Base-by-base conservation (phyloP, 2,797 vertebrate species). In the Mallotus villosus region DNA sequence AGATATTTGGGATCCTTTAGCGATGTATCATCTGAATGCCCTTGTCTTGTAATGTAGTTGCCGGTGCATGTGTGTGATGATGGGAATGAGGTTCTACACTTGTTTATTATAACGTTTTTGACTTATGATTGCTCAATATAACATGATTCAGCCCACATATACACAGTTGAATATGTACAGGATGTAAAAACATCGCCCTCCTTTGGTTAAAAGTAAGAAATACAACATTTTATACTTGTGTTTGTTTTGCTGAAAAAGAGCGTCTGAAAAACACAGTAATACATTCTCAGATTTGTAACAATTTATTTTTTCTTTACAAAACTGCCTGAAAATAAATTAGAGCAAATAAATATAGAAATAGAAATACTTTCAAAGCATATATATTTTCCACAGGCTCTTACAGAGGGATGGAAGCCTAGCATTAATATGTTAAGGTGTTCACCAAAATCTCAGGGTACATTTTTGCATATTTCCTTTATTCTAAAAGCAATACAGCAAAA, bases 321-420 rank as follows among this genome's bases (percentile, higher is more conserved):
- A 90, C 46, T 72, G 78, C 79, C 60, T 87, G 17, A 86, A 91
- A 88, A 79, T 78, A 86, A 88, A 89, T 86, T 77, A 83, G 78
- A 86, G 83, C 87, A 89, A 89, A 81, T 21, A 83, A 84, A 87
- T 81, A 76, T 84, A 88, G 34, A 86, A 87, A 86, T 88, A 88
- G 63, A 84, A 82, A 86, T 86, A 84, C 51, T 85, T 81, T 88
- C 75, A 80, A 61, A 76, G 81, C 80, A 75, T 73, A 78, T 74
- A 4, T 46, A 59, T 77, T 73, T 12, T 27, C 68, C 37, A 65
- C 49, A 51, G 63, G 74, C 25, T 76, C 53, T 77, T 78, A 75
- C 66, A 74, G 85, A 84, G 64, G 55, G 71, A 79, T 72, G 74
- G 61, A 85, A 87, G 78, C 82, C 55, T 14, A 81, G 70, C 79